A percentile compares a stretch with the other conserved stretches of the same genome.
Evolutionary conservation across 2,888 invertebrate species (phyloP).

Genomic region (Ceriagrion tenellum): DNA sequence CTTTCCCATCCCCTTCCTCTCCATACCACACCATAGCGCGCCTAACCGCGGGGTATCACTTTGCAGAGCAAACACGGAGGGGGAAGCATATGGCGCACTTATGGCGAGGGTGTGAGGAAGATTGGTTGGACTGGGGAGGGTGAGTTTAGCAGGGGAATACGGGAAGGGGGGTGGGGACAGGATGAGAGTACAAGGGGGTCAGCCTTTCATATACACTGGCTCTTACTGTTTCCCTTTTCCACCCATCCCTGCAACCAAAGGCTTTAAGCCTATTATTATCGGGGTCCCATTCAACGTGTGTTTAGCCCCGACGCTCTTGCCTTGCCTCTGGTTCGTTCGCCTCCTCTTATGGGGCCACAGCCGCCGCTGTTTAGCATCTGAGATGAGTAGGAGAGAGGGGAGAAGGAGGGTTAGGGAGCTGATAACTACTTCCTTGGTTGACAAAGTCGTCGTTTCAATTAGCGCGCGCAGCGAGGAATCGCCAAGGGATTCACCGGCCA

Average conservation of each 20-base stretch:
- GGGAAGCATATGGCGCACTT: not conserved
- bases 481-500: not conserved
- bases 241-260: not conserved
- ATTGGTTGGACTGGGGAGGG: not conserved
- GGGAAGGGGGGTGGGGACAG: not conserved
- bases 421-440: not conserved
- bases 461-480: not conserved
- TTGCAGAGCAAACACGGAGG: conserved; percentile 25
- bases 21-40: not conserved
- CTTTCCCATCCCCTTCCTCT: not conserved
- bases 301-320: not conserved
- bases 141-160: not conserved
- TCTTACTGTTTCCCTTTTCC: not conserved
- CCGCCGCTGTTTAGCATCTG: not conserved
- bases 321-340: not conserved
- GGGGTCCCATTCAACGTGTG: not conserved
- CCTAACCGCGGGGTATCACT: conserved; percentile 50
- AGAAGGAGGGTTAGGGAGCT: not conserved
- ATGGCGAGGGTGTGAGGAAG: not conserved
- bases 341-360: not conserved
- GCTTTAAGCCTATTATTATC: not conserved
- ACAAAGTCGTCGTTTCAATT: not conserved
- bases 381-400: not conserved
- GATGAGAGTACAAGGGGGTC: not conserved
- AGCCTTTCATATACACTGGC: not conserved